Evolutionary conservation across 2,888 invertebrate species (phyloP).

Genomic region (Heteromyza rotundicornis): DNA sequence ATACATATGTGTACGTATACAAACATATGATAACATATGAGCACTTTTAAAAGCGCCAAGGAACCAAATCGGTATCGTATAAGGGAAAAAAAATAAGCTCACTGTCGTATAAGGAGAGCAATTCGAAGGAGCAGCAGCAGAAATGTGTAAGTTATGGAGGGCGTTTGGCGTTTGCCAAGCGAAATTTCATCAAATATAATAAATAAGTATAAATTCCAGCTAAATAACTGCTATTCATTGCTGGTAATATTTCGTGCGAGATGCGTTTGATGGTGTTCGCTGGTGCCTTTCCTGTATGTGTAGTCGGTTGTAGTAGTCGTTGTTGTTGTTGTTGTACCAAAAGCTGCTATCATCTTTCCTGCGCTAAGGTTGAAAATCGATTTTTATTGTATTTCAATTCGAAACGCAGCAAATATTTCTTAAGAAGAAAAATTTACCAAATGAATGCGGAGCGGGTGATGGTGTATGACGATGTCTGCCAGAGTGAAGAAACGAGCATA

Average conservation of each 20-base stretch:
- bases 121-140: no score
- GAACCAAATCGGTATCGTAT: no score
- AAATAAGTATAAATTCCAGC: conserved; percentile 50
- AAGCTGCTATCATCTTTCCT: neutral
- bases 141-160: conserved; percentile 11
- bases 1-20: no score
- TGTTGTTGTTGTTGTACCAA: conserved; percentile 2
- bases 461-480: no score
- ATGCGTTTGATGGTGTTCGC: conserved; percentile 14
- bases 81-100: no score
- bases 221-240: conserved; percentile 38
- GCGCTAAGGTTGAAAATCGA: conserved; percentile 12
- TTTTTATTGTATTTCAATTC: conserved; percentile 31
- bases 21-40: conserved; percentile 8
- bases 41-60: neutral
- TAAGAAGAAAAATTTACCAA: conserved; percentile 1
- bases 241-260: conserved; percentile 18
- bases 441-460: neutral
- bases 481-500: no score
- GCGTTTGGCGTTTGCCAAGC: neutral
- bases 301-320: neutral
- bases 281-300: conserved; percentile 2
- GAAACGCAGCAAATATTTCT: conserved; percentile 7
- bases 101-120: no score
- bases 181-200: conserved; percentile 43